These are phyloP conservation scores for Baccha elongata DNA, from an alignment of 2,888 invertebrate species.

Conservation along the genomic window DNA sequence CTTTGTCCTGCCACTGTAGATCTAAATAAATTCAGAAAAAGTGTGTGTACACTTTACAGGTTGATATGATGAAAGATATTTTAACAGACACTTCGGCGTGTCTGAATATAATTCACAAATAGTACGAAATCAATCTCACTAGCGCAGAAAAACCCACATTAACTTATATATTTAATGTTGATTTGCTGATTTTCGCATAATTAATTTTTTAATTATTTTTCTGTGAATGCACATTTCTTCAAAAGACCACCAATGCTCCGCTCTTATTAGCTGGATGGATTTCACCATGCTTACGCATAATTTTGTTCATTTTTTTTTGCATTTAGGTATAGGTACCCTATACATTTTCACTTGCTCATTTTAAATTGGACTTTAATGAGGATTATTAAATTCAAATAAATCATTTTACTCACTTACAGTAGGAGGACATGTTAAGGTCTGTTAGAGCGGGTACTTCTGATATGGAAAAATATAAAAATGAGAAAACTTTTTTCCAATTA, in stretches of 20 bases:
- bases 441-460: background rate
- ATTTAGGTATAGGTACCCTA: too few relatives aligned
- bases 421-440: conserved; percentile 17
- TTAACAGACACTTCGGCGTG: conserved; percentile 26
- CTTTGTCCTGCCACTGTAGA: background rate
- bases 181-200: conserved; percentile 20
- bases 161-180: background rate
- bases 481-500: conserved; percentile 43
- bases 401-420: conserved; percentile 30
- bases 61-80: conserved; percentile 11
- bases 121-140: conserved; percentile 60
- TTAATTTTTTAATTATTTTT: conserved; percentile 34
- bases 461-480: background rate
- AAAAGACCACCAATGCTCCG: background rate
- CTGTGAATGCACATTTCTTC: conserved; percentile 18
- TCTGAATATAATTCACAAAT: conserved; percentile 20
- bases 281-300: conserved; percentile 63
- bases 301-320: conserved; percentile 10
- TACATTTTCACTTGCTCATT: too few relatives aligned
- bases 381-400: conserved; percentile 61
- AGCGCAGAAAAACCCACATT: conserved; percentile 43
- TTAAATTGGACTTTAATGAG: conserved; percentile 36
- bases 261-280: too few relatives aligned
- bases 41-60: background rate
- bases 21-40: background rate